Conservation (phyloP, 2,888 invertebrate genomes). For the Agrypnus murinus region DNA sequence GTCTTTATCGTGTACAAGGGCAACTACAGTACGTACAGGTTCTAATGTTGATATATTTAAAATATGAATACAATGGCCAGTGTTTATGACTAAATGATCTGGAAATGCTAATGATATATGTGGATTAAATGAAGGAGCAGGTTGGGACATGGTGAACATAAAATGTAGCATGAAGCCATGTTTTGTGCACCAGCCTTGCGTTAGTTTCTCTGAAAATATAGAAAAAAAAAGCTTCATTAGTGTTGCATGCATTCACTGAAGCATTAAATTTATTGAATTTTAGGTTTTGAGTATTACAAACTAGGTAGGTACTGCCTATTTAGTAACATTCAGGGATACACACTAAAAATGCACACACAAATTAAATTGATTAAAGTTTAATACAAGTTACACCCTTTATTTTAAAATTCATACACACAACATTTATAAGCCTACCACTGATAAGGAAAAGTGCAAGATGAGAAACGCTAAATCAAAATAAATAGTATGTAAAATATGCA, state of each 20-base stretch:
- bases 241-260: too few relatives aligned
- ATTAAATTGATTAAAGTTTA: too few relatives aligned
- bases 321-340: background rate
- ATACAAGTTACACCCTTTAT: too few relatives aligned
- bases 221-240: too few relatives aligned
- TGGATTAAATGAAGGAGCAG: conserved; percentile 77
- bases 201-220: conserved; percentile 53
- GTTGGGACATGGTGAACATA: conserved; percentile 89
- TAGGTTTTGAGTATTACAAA: too few relatives aligned
- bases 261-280: too few relatives aligned
- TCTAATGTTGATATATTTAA: conserved; percentile 67
- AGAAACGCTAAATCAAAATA: too few relatives aligned
- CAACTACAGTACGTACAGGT: conserved; percentile 58
- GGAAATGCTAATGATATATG: conserved; percentile 68
- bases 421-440: too few relatives aligned
- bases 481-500: too few relatives aligned
- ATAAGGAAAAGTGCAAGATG: too few relatives aligned
- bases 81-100: conserved; percentile 69
- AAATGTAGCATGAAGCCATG: conserved; percentile 95
- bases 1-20: conserved; percentile 61
- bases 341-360: too few relatives aligned
- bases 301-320: background rate
- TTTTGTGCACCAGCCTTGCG: conserved; percentile 79
- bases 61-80: conserved; percentile 70
- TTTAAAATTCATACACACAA: too few relatives aligned